Evolutionary conservation across 2,113 vertebrate species (phyloP).

Genomic region (Addax nasomaculatus): DNA sequence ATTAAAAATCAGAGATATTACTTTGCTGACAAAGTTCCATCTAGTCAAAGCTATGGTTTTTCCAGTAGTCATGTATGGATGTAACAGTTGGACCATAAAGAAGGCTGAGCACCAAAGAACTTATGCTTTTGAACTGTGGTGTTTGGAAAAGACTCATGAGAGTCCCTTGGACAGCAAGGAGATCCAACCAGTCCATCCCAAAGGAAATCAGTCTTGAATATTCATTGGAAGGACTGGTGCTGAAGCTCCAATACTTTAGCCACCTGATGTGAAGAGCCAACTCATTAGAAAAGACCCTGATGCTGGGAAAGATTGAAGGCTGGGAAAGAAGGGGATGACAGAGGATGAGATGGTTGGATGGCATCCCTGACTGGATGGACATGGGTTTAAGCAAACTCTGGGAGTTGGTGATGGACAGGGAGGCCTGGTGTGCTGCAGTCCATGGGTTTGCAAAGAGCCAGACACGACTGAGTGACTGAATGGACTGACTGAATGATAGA

Average conservation of each 20-base stretch:
- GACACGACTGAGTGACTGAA: neutral
- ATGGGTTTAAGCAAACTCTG: neutral
- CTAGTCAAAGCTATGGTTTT: neutral
- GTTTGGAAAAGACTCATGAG: neutral
- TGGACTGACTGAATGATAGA: neutral
- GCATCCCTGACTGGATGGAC: neutral
- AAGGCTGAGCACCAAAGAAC: neutral
- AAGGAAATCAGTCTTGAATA: neutral
- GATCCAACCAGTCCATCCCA: neutral
- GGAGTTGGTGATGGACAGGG: neutral
- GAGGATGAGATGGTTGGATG: neutral
- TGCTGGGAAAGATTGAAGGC: neutral
- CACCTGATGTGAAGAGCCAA: neutral
- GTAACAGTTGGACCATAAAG: neutral
- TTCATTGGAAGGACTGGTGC: neutral
- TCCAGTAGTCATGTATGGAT: neutral
- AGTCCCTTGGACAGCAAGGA: neutral
- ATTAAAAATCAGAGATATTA: neutral
- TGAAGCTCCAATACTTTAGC: neutral
- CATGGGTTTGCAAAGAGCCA: neutral
- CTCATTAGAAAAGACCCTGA: neutral
- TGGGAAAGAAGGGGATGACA: neutral
- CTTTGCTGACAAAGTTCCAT: neutral
- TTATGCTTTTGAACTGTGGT: neutral
- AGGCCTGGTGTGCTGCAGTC: rapidly evolving